Percentiles rank a stretch among this genome's conserved stretches.
Evolutionary conservation across 2,888 invertebrate species (phyloP).

Genomic region (Drosophila subquinaria): DNA sequence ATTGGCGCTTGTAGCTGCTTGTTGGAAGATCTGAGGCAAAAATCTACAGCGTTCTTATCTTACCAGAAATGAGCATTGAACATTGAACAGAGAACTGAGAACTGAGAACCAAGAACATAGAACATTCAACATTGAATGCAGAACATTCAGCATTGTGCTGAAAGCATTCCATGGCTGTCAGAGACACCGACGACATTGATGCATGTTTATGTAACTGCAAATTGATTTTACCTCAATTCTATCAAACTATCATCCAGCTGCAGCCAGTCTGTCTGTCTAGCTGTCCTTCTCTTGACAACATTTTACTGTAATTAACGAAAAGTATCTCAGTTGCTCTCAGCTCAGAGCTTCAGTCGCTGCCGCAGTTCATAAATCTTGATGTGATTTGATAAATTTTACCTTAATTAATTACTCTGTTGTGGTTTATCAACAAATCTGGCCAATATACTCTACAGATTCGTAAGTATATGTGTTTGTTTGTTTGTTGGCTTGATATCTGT

Average conservation of each 20-base stretch:
- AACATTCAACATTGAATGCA: constrained; percentile 19
- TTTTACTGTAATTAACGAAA: constrained; percentile 43
- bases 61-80: constrained; percentile 57
- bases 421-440: constrained; percentile 58
- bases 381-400: constrained; percentile 54
- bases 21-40: constrained; percentile 63
- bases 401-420: constrained; percentile 57
- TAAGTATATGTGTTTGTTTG: constrained; percentile 2
- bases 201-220: constrained; percentile 76
- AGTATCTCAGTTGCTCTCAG: constrained; percentile 12
- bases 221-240: constrained; percentile 64
- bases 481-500: constrained; percentile 15
- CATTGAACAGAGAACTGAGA: constrained; percentile 14
- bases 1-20: constrained; percentile 77
- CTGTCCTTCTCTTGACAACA: constrained; percentile 26
- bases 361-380: constrained; percentile 43
- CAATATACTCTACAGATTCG: constrained; percentile 14
- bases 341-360: constrained; percentile 8
- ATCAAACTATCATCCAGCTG: constrained; percentile 13
- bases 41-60: constrained; percentile 76
- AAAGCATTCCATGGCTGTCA: constrained; percentile 70
- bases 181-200: constrained; percentile 63
- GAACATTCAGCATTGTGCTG: constrained; percentile 55
- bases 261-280: not conserved
- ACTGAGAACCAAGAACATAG: constrained; percentile 3